phyloP scores from a whole-genome alignment of 2,888 invertebrate species.

The Temnothorax unifasciatus region DNA sequence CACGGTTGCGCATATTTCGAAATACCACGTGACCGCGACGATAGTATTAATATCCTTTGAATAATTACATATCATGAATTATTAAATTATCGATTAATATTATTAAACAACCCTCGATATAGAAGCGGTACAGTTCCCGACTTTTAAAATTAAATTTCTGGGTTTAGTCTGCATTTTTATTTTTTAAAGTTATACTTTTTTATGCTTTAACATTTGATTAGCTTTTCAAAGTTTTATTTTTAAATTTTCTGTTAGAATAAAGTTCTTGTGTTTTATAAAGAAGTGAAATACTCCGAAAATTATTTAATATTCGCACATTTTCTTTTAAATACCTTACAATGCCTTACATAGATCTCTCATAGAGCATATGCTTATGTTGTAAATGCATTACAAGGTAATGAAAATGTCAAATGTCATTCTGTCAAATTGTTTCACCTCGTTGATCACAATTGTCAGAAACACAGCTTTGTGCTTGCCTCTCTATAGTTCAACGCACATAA shows the following conservation, averaged over 20 bases:
- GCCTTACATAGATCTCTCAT: neutral
- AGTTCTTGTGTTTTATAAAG: neutral
- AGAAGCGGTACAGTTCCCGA: neutral
- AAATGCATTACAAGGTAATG: constrained; percentile 35
- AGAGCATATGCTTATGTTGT: neutral
- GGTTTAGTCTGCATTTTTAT: neutral
- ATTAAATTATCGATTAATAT: constrained; percentile 23
- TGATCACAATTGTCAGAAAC: constrained; percentile 49
- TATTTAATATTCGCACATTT: neutral
- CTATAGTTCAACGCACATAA: constrained; percentile 26
- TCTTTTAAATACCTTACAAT: neutral
- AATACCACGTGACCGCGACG: constrained; percentile 32
- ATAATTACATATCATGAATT: constrained; percentile 24
- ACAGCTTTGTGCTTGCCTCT: constrained; percentile 32
- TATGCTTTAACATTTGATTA: neutral
- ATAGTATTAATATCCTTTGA: constrained; percentile 26
- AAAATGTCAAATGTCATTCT: constrained; percentile 53
- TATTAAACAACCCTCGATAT: neutral
- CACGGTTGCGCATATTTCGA: neutral
- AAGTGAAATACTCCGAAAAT: neutral
- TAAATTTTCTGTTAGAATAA: neutral
- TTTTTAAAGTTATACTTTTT: neutral
- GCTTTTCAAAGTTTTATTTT: neutral
- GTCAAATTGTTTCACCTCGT: constrained; percentile 46
- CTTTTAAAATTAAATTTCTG: neutral